Evolutionary conservation across 2,888 invertebrate species (phyloP).

Genomic region (Scotopteryx bipunctaria): DNA sequence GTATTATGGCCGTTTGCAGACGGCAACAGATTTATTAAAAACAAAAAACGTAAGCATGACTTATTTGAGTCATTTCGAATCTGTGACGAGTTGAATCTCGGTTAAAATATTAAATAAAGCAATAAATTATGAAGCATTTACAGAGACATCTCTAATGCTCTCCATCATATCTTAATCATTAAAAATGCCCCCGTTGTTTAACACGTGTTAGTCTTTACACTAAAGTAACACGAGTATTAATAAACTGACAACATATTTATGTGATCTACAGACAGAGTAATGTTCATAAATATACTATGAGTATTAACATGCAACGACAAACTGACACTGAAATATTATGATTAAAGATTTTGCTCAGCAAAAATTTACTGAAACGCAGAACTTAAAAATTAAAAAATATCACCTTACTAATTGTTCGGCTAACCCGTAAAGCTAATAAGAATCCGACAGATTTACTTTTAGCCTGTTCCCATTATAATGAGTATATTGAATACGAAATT

Average conservation of each 20-base stretch:
- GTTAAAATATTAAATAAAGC: constrained; percentile 25
- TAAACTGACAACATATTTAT: constrained; percentile 74
- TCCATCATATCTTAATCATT: constrained; percentile 45
- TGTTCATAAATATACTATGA: constrained; percentile 64
- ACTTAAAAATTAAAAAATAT: constrained; percentile 37
- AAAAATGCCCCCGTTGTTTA: constrained; percentile 50
- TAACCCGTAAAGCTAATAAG: constrained; percentile 62
- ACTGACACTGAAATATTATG: constrained; percentile 49
- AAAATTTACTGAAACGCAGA: constrained; percentile 27
- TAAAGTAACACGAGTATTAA: constrained; percentile 61
- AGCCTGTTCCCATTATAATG: constrained; percentile 65
- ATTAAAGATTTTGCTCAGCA: constrained; percentile 32
- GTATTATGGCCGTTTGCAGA: not conserved
- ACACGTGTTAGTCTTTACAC: constrained; percentile 62
- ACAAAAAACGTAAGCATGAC: constrained; percentile 42
- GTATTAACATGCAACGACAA: constrained; percentile 54
- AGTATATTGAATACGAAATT: constrained; percentile 52
- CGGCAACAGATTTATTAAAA: not conserved
- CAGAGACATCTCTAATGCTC: constrained; percentile 39
- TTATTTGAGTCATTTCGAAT: constrained; percentile 45
- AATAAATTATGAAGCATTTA: constrained; percentile 33
- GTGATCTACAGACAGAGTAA: constrained; percentile 60
- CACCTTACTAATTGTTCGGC: constrained; percentile 41
- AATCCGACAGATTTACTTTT: constrained; percentile 53
- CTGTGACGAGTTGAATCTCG: constrained; percentile 29